phyloP scores from a whole-genome alignment of 2,888 invertebrate genomes.

The Choristoneura rosaceana region DNA sequence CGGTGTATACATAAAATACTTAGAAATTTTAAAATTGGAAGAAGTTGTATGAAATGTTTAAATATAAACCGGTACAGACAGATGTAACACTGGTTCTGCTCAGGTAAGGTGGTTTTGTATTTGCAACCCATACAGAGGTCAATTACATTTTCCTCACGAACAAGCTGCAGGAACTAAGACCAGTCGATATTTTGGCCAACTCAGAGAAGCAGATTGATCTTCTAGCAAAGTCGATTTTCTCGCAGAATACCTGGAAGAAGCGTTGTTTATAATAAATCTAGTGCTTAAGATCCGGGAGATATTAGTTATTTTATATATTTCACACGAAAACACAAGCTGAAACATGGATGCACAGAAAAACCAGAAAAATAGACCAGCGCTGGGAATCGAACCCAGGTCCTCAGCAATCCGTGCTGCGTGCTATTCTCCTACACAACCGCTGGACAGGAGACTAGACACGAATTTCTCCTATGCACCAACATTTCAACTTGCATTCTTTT shows the following conservation, averaged over 20 bases:
- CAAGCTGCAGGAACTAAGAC: slow-evolving; percentile 92
- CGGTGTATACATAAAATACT: background rate
- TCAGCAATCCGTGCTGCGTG: too few species aligned
- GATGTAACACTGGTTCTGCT: slow-evolving; percentile 8
- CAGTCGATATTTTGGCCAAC: slow-evolving; percentile 91
- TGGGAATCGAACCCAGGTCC: too few species aligned
- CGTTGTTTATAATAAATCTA: background rate
- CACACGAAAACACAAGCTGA: too few species aligned
- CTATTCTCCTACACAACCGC: too few species aligned
- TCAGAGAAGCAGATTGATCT: slow-evolving; percentile 92
- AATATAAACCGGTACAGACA: background rate
- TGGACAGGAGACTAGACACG: too few species aligned
- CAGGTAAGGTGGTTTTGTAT: slow-evolving; percentile 28
- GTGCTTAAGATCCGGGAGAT: too few species aligned
- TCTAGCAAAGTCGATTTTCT: slow-evolving; percentile 93
- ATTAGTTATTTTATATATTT: too few species aligned
- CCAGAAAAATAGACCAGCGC: too few species aligned
- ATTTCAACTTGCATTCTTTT: too few species aligned
- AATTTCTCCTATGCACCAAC: too few species aligned
- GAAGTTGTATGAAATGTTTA: background rate
- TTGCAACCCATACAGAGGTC: background rate
- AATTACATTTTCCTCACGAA: slow-evolving; percentile 83
- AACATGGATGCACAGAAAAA: too few species aligned
- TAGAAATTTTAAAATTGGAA: background rate
- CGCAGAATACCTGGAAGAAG: slow-evolving; percentile 90